Conservation (phyloP, 2,888 invertebrate genomes). For the Sclerodermus sp. region DNA sequence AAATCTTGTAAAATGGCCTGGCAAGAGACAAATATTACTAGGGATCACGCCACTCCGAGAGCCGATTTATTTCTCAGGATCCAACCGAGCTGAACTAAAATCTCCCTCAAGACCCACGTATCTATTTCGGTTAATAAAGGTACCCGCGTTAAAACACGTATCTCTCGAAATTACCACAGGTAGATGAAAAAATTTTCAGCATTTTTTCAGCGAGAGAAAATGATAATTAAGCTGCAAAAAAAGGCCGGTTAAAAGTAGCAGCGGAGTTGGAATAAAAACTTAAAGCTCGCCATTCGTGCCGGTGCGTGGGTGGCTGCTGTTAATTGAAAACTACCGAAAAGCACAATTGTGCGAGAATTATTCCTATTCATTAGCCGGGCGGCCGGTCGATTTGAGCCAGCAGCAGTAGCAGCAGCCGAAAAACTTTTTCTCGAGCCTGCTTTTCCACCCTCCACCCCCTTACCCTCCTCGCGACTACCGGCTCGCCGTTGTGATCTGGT, state of each 20-base stretch:
- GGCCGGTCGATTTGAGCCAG: constrained; percentile 26
- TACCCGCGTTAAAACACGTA: too few species aligned
- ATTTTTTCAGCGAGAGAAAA: constrained; percentile 7
- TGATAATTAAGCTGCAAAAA: background rate
- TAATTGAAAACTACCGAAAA: constrained; percentile 54
- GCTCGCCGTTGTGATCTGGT: constrained; percentile 4
- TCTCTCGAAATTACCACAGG: too few species aligned
- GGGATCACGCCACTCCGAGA: constrained; percentile 36
- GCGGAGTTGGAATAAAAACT: constrained; percentile 39
- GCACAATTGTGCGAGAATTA: constrained; percentile 53
- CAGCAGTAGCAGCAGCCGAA: constrained; percentile 28
- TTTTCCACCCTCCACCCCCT: constrained; percentile 6
- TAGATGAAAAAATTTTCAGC: background rate
- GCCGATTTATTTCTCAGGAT: constrained; percentile 40
- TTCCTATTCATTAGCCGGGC: constrained; percentile 56
- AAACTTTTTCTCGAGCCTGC: constrained; percentile 34
- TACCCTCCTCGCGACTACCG: constrained; percentile 9
- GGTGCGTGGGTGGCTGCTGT: constrained; percentile 30
- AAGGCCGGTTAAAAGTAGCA: background rate
- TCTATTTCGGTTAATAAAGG: background rate
- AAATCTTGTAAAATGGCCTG: constrained; percentile 51
- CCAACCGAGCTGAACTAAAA: constrained; percentile 8
- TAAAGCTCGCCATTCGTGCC: constrained; percentile 27
- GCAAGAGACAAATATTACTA: constrained; percentile 48
- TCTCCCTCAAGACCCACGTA: background rate